Percentiles rank a stretch among this genome's conserved stretches.
These are phyloP conservation scores for Tinamus guttatus DNA, from an alignment of 2,113 vertebrate species.

Conservation along the genomic window DNA sequence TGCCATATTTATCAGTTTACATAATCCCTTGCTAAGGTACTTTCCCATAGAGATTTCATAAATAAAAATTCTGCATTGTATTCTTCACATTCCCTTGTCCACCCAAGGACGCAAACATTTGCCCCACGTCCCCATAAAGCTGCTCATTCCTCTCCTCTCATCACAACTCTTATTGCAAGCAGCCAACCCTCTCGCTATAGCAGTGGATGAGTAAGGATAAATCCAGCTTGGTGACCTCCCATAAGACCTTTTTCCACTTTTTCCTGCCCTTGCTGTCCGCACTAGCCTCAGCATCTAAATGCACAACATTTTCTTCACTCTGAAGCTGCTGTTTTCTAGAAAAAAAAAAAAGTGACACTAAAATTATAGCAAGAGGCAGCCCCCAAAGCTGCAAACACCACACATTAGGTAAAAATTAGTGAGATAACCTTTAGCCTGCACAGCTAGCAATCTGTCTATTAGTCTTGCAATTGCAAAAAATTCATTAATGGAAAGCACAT, in stretches of 20 bases:
- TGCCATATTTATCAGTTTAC: neutral
- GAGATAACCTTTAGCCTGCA: conserved; percentile 6
- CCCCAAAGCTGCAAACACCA: neutral
- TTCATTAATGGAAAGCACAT: conserved; percentile 45
- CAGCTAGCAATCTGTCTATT: conserved; percentile 28
- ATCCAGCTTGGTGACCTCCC: neutral
- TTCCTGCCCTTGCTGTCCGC: neutral
- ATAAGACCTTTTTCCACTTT: rapidly evolving
- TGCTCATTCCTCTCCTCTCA: neutral
- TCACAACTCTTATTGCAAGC: neutral
- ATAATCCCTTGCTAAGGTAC: neutral
- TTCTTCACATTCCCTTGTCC: neutral
- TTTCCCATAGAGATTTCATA: too few relatives aligned
- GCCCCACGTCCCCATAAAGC: neutral
- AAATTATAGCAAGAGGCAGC: neutral
- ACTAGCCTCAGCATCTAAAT: neutral
- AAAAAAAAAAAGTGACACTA: neutral
- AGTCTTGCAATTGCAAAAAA: conserved; percentile 20
- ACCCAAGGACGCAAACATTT: neutral
- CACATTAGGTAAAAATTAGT: conserved; percentile 24
- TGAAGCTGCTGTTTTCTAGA: neutral
- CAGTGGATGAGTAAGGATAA: neutral
- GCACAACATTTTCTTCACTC: rapidly evolving
- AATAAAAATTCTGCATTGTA: neutral
- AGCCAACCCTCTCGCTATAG: neutral